These are phyloP conservation scores for Eristalis tenax DNA, from an alignment of 2,888 invertebrate genomes.

Conservation along the genomic window DNA sequence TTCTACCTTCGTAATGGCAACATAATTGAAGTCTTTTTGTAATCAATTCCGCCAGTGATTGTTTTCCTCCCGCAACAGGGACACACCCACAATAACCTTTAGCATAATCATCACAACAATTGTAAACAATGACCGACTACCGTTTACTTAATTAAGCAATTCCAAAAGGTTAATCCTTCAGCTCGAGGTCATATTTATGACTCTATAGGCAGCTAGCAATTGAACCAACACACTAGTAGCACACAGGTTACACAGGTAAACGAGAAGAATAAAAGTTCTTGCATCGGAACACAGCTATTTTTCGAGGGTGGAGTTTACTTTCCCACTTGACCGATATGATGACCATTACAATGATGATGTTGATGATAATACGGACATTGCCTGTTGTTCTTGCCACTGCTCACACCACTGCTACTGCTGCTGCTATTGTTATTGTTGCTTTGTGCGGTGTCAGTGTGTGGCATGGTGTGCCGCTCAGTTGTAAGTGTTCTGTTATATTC, in stretches of 20 bases:
- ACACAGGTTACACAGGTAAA: conserved; percentile 46
- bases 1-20: neutral
- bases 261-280: conserved; percentile 64
- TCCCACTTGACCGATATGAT: conserved; percentile 67
- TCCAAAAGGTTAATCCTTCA: conserved; percentile 71
- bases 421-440: neutral
- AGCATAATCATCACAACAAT: conserved; percentile 66
- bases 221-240: conserved; percentile 33
- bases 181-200: conserved; percentile 69
- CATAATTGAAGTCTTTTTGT: conserved; percentile 56
- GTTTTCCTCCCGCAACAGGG: conserved; percentile 40
- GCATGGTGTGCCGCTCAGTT: conserved; percentile 26
- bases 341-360: conserved; percentile 66
- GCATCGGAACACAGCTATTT: conserved; percentile 59
- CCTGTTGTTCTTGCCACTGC: conserved; percentile 46
- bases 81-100: conserved; percentile 32
- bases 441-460: neutral
- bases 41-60: conserved; percentile 72
- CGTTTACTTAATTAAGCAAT: conserved; percentile 70
- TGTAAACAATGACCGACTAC: conserved; percentile 70
- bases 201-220: conserved; percentile 36
- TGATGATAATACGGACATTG: conserved; percentile 53
- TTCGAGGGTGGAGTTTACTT: conserved; percentile 62
- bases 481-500: conserved; percentile 59
- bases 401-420: neutral